Evolutionary conservation across 2,113 vertebrate species (phyloP).

Genomic region (Rutilus rutilus): DNA sequence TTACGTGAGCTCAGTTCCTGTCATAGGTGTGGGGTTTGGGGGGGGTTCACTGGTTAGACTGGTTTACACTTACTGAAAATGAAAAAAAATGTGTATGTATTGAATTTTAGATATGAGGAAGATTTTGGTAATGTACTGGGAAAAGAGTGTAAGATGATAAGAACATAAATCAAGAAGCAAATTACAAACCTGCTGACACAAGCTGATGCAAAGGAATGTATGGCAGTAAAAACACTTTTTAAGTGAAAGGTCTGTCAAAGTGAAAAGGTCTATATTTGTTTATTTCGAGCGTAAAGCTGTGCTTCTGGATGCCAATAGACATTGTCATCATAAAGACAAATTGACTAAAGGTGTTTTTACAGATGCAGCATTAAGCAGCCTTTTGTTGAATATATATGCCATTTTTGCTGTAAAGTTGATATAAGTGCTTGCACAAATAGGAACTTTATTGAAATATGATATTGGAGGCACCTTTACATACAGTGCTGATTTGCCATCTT

Average conservation of each 20-base stretch:
- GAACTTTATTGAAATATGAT: no score
- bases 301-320: no score
- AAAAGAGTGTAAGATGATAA: neutral
- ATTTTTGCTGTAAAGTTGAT: no score
- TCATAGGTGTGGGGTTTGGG: no score
- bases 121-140: neutral
- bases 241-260: neutral
- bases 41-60: neutral
- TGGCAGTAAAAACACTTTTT: neutral
- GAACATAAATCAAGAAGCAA: neutral
- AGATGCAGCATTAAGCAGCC: no score
- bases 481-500: no score
- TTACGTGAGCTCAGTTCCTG: no score
- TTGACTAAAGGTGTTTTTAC: no score
- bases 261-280: neutral
- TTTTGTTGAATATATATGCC: no score
- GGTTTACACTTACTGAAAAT: neutral
- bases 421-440: no score
- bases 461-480: no score
- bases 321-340: constrained; percentile 32
- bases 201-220: neutral
- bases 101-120: neutral
- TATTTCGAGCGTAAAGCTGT: neutral
- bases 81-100: neutral
- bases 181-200: neutral